Evolutionary conservation across 2,113 vertebrate genomes (phyloP), one percentile per base, ranked within the genome.

Genomic region (Furnarius figulus): DNA sequence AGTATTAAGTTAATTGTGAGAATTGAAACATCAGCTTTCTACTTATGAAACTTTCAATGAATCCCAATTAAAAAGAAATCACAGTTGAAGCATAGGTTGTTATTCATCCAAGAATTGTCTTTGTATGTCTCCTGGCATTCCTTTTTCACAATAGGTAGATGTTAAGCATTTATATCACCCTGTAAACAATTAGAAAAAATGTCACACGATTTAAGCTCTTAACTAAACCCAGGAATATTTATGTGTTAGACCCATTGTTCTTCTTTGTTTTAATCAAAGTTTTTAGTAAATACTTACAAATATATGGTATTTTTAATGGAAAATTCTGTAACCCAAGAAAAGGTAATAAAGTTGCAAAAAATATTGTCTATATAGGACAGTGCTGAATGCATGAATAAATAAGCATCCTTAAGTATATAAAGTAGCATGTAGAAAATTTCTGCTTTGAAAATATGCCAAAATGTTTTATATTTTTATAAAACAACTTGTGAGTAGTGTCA

Each of bases 1-100:
- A 68, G 8, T 18, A 52, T 74, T 42, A 39, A 62, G 19, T 17
- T 95, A 86, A 74, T 47, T 59, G 37, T 59, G 30, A 81, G 30
- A 92, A 86, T 30, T 71, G 25, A 68, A 70, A 79, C 17, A 79
- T 55, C 19, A 89, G 37, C 74, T 92, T 77, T 24, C 31, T 59
- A 42, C 19, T 79, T 52, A 67, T 4, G 22, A 81, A 79, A 89
- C 23, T 23, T 89, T 42, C 87, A 35, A 76, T 49, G 27, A 79
- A 92, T 67, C 22, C 4, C 3, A 59, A 40, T 40, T 40, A 87
- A 89, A 65, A 42, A 49, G 63, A 91, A 87, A 70, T 44, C 28
- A 46, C 33, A 75, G n/a, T 90, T 81, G 39, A 62, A 93, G 8
- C 30, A 65, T 74, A 71, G 31, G 63, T 18, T 62, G 12, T 78